Evolutionary conservation across 2,888 invertebrate species (phyloP), one percentile per base, ranked within the genome.

Genomic region (Polydrusus cervinus): DNA sequence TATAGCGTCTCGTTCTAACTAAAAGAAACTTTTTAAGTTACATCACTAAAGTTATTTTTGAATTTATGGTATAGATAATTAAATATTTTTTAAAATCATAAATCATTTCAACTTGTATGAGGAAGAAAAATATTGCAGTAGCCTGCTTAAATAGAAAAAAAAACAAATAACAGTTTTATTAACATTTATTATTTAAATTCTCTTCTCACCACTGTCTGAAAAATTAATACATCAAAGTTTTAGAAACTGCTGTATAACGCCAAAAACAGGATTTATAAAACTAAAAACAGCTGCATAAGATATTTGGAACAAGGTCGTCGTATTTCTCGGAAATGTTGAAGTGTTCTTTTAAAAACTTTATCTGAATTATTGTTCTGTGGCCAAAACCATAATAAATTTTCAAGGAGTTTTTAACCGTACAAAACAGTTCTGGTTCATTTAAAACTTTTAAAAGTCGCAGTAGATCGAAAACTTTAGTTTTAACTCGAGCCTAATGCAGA

Each of bases 201-300:
- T 11, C 2, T 1, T 20, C 18, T 6, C 7, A 51, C 7, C 2
- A 10, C 0, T 51, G 51, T 20, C 18, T 16, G 9, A 16, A 25
- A 51, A 20, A 25, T 51, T 18, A 51, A 51, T 20, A 51, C 9
- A 20, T 51, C 2, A 49, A 49, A 14, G 9, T 51, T 51, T 34
- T 20, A 13, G 5, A 25, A 25, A 25, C 30, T 34, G 10, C 57
- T 38, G 57, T 10, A 34, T 18, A 30, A 60, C 7, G 38, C 38
- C 57, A 60, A 38, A 60, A 60, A 18, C 14, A 38, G 10, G 57
- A 60, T 60, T 60, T 60, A 60, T 60, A 16, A 38, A 60, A 60
- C 38, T 18, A 18, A 60, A 34, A 16, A 38, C 16, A 60, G 57
- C 57, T 60, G 57, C 57, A 60, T 60, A 60, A 60, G 53, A 60